phyloP scores from a whole-genome alignment of 2,797 vertebrate species.

The Anableps anableps region DNA sequence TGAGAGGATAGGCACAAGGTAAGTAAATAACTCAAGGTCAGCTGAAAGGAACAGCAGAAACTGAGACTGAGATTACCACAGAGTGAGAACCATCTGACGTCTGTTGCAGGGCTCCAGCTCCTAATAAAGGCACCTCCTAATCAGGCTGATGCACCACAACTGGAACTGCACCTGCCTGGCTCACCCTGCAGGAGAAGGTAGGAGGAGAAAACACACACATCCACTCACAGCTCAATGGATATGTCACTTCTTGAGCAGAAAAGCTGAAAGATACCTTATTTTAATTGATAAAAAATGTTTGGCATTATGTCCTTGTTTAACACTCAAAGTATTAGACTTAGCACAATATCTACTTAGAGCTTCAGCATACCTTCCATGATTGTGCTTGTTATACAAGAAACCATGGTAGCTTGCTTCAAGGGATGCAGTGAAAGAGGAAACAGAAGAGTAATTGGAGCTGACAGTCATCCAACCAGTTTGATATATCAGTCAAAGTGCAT shows the following conservation, averaged over 20 bases:
- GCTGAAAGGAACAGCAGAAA: too few species aligned
- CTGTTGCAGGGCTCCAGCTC: too few species aligned
- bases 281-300: background rate
- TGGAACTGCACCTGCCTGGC: too few species aligned
- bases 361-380: background rate
- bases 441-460: conserved; percentile 40
- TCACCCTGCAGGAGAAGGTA: too few species aligned
- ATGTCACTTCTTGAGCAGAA: background rate
- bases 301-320: background rate
- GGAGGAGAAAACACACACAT: too few species aligned
- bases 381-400: background rate
- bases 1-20: too few species aligned
- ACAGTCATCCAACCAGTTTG: conserved; percentile 40
- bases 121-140: too few species aligned
- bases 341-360: background rate
- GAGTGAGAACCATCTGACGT: too few species aligned
- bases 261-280: background rate
- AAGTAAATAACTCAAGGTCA: too few species aligned
- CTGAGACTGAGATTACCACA: too few species aligned
- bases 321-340: background rate
- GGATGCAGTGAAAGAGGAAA: conserved; percentile 37
- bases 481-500: conserved; percentile 46
- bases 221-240: too few species aligned
- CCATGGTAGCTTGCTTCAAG: conserved; percentile 14
- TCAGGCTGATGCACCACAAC: too few species aligned